These are phyloP conservation scores for Schizotus pectinicornis DNA, from an alignment of 2,888 invertebrate genomes.

Conservation along the genomic window DNA sequence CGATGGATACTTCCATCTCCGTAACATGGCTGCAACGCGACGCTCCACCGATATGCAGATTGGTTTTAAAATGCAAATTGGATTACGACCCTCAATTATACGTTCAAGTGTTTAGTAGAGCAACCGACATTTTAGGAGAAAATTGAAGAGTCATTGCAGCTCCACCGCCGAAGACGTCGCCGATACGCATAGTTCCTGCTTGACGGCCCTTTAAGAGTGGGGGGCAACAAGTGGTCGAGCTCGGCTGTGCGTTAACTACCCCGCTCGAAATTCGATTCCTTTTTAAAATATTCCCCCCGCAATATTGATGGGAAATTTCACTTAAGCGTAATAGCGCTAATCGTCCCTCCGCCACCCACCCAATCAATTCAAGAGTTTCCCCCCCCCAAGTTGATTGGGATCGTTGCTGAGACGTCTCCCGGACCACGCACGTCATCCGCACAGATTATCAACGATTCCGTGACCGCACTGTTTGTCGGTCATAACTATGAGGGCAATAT, in stretches of 20 bases:
- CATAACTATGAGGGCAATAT: slow-evolving; percentile 10
- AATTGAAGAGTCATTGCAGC: not conserved
- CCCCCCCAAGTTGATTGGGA: no score
- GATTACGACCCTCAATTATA: not conserved
- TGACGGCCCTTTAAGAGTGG: slow-evolving; percentile 8
- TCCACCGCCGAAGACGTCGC: no score
- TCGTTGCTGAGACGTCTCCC: not conserved
- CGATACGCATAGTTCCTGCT: slow-evolving; percentile 10
- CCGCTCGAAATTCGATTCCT: slow-evolving; percentile 13
- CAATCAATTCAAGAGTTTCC: not conserved
- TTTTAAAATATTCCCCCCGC: slow-evolving; percentile 10
- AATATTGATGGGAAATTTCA: not conserved
- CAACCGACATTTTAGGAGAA: not conserved
- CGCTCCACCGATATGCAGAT: not conserved
- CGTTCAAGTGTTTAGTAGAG: not conserved
- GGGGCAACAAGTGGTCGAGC: slow-evolving; percentile 31
- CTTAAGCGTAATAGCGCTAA: not conserved
- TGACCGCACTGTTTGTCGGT: not conserved
- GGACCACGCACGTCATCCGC: slow-evolving; percentile 17
- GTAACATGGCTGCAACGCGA: not conserved
- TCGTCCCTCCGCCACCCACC: not conserved
- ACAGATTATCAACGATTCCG: not conserved
- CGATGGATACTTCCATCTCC: not conserved
- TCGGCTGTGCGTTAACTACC: slow-evolving; percentile 11
- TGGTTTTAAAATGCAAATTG: not conserved